Base-by-base conservation (phyloP, 2,113 vertebrate genomes). In the Oryzias melastigma region DNA sequence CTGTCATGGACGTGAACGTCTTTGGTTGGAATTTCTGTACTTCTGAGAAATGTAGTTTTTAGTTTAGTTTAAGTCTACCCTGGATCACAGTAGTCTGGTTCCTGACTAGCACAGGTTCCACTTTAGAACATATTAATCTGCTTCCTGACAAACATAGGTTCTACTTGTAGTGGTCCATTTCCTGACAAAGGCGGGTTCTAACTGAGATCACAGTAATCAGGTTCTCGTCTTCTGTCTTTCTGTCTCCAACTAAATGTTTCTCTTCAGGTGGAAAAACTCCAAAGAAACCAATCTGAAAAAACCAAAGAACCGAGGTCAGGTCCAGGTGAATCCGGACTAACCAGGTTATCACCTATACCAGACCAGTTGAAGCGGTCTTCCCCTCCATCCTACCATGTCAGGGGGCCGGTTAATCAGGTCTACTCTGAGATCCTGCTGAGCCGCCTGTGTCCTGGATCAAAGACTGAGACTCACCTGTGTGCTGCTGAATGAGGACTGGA, bases 401-500 rank as follows among this genome's bases (percentile, higher is more conserved):
- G 72, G 80, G 97, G 96, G 65, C 89, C 95, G 51, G 91, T 99
- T 67, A 98, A 98, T 90, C 93, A 93, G 83, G 94, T 96, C 74
- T 98, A 93, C 90, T 96, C 95, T 47, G 94, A 98, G 91, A 96
- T 99, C 86, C 92, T 98, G 77, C 92, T 99, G 78, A 96, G 94
- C 89, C 94, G 96, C 81, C 87, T 99, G 66, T 98, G 95, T 85
- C 75, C 77, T 7, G 80, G 49, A 73, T 78, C 45, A 71, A 69
- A n/a, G 68, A 65, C 43, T 64, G 68, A 58, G 62, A 44, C 44
- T 65, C 55, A 35, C n/a, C 61, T 24, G 49, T n/a, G 24, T n/a
- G 14, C 29, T 48, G 5, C 49, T 25, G 69, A 49, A 48, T 4
- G 2, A 19, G 47, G 25, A 51, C 41, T 24, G 40, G 4, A 17